Conservation (phyloP, 2,113 vertebrate species). For the Notothenia rossii region DNA sequence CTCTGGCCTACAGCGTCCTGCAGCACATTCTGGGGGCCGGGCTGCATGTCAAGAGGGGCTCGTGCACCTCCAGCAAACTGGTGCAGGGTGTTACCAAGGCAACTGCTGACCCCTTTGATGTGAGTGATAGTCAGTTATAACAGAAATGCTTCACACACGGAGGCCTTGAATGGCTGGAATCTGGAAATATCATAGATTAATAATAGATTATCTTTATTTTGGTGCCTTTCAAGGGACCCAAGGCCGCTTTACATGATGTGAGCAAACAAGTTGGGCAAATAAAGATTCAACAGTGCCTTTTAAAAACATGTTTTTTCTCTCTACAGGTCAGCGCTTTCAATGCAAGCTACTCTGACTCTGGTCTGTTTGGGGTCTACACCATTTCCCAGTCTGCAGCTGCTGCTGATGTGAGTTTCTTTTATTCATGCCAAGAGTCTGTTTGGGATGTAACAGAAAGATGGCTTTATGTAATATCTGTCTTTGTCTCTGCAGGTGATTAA, state of each 20-base stretch:
- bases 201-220: too few species aligned
- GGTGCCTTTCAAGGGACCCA: too few species aligned
- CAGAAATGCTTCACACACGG: not conserved
- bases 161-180: not conserved
- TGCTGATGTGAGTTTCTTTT: slow-evolving; percentile 86
- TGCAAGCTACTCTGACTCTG: slow-evolving; percentile 93
- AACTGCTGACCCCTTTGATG: slow-evolving; percentile 89
- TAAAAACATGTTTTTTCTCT: not conserved
- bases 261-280: too few species aligned
- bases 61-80: slow-evolving; percentile 84
- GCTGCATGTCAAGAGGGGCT: slow-evolving; percentile 92
- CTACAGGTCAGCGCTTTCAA: slow-evolving; percentile 92
- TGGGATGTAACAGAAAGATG: not conserved
- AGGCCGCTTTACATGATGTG: too few species aligned
- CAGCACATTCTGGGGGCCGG: slow-evolving; percentile 93
- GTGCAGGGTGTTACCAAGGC: slow-evolving; percentile 87
- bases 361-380: slow-evolving; percentile 94
- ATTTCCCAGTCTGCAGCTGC: slow-evolving; percentile 86
- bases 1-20: slow-evolving; percentile 91
- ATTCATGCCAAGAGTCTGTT: not conserved
- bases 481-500: slow-evolving; percentile 88
- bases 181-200: not conserved
- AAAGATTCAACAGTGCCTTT: not conserved
- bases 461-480: not conserved
- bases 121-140: slow-evolving; percentile 78